Percentiles rank a stretch among this genome's conserved stretches.
These are phyloP conservation scores for Apus apus DNA, from an alignment of 2,113 vertebrate species.

Conservation along the genomic window DNA sequence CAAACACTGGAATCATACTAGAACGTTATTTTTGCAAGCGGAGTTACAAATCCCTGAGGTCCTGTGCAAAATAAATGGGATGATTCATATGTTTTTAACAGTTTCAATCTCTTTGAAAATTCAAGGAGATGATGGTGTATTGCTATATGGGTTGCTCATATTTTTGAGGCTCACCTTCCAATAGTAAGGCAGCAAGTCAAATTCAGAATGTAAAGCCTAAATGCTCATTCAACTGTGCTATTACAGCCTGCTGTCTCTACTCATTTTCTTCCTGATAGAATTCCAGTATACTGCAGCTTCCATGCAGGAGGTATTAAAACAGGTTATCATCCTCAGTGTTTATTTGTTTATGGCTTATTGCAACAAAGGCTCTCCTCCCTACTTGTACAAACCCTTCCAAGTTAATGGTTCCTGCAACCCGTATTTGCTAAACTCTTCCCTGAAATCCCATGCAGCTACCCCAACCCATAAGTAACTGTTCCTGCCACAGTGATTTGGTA, in stretches of 20 bases:
- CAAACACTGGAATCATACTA: not conserved
- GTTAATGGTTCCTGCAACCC: not conserved
- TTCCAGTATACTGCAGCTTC: not conserved
- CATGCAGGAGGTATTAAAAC: not conserved
- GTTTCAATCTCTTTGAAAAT: not conserved
- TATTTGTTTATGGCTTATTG: not conserved
- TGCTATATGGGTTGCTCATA: not conserved
- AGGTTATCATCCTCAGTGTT: not conserved
- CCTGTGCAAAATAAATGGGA: not conserved
- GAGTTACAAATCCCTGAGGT: not conserved
- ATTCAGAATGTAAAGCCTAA: not conserved
- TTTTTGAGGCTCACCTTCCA: not conserved
- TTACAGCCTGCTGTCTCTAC: not conserved
- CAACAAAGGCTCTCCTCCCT: not conserved
- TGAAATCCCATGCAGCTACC: not conserved
- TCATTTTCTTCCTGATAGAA: not conserved
- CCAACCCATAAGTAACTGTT: not conserved
- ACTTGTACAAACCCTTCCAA: not conserved
- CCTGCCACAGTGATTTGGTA: not conserved
- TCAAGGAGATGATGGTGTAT: not conserved
- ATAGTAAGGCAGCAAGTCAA: not conserved
- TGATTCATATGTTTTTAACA: not conserved
- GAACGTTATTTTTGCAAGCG: not conserved
- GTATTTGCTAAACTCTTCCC: not conserved
- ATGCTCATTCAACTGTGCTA: not conserved